These are phyloP conservation scores for Erinaceus europaeus DNA, from an alignment of 2,113 vertebrate genomes.

Conservation along the genomic window DNA sequence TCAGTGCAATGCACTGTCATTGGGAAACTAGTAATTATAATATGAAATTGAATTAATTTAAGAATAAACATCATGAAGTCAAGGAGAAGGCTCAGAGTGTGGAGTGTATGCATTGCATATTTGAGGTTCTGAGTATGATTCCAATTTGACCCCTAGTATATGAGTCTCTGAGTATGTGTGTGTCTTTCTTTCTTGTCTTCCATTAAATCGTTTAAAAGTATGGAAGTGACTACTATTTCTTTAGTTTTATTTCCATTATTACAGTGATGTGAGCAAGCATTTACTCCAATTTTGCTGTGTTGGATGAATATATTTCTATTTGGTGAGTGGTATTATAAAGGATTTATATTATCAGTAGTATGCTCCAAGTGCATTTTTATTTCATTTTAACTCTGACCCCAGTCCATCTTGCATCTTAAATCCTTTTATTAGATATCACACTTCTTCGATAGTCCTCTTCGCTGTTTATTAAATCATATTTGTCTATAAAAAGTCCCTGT, in stretches of 20 bases:
- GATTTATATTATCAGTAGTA: not conserved
- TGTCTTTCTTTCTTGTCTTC: too few relatives aligned
- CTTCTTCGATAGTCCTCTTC: constrained; percentile 21
- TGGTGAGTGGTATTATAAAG: not conserved
- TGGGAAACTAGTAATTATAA: not conserved
- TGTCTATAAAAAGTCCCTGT: constrained; percentile 30
- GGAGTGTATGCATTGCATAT: too few relatives aligned
- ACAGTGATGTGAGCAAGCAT: not conserved
- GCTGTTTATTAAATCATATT: constrained; percentile 45
- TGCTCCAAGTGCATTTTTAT: not conserved
- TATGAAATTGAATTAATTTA: not conserved
- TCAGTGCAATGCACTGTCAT: not conserved
- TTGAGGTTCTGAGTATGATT: too few relatives aligned
- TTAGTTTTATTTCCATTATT: constrained; percentile 19
- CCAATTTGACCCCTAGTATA: too few relatives aligned
- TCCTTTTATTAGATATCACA: constrained; percentile 36
- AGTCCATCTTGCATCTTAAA: constrained; percentile 28
- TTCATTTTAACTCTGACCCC: constrained; percentile 40
- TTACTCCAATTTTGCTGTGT: constrained; percentile 24
- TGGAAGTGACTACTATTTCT: not conserved
- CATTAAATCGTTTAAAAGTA: too few relatives aligned
- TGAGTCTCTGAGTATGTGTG: too few relatives aligned
- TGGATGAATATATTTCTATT: not conserved
- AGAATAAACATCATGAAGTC: too few relatives aligned
- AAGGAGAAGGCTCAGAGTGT: too few relatives aligned